phyloP scores from a whole-genome alignment of 2,797 vertebrate genomes.

The Tenualosa ilisha region DNA sequence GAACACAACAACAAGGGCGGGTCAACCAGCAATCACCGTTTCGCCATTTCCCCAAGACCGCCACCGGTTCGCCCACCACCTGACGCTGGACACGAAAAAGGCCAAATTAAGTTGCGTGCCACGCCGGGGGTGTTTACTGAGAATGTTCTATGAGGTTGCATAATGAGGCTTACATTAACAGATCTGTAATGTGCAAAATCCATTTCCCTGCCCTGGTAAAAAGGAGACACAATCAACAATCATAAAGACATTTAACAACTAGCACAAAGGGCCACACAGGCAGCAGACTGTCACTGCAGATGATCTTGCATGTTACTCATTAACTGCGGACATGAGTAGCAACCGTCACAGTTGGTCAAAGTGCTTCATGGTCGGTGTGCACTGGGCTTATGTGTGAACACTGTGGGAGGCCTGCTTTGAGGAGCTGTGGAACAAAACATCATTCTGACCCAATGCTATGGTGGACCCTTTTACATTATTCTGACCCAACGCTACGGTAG shows the following conservation, averaged over 20 bases:
- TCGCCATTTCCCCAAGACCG: neutral
- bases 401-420: neutral
- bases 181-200: neutral
- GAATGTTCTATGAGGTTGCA: neutral
- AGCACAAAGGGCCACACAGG: conserved; percentile 54
- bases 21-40: conserved; percentile 26
- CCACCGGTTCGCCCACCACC: neutral
- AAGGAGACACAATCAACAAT: neutral
- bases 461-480: too few relatives aligned
- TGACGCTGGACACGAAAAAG: neutral
- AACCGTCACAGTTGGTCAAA: conserved; percentile 34
- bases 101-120: neutral
- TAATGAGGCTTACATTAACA: neutral
- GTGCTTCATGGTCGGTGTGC: neutral
- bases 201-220: neutral
- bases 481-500: neutral
- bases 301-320: neutral
- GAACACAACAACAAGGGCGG: conserved; percentile 28
- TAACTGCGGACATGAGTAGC: conserved; percentile 41
- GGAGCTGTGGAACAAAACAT: neutral
- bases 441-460: neutral
- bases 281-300: conserved; percentile 48
- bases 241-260: neutral
- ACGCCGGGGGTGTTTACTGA: neutral
- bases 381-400: neutral